A percentile compares a stretch with the other conserved stretches of the same genome.
Conservation (phyloP, 2,113 vertebrate species). For the Notarius quadriscutis region DNA sequence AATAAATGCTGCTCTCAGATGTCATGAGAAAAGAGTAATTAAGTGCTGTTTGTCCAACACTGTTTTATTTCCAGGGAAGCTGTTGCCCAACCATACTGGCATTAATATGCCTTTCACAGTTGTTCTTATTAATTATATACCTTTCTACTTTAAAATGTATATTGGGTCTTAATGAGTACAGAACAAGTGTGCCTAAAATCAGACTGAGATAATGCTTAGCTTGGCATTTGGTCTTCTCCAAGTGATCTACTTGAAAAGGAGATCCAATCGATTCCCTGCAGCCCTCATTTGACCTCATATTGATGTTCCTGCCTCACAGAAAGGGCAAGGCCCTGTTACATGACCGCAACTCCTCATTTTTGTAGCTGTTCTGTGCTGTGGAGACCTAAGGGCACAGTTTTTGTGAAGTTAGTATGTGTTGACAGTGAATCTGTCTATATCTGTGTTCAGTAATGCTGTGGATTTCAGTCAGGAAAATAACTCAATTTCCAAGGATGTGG, state of each 20-base stretch:
- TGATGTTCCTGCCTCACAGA: constrained; percentile 56
- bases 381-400: background rate
- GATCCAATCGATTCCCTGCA: constrained; percentile 63
- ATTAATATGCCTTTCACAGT: background rate
- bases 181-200: background rate
- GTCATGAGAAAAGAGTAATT: background rate
- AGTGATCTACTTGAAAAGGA: constrained; percentile 57
- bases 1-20: background rate
- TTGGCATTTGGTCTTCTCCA: constrained; percentile 43
- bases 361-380: background rate
- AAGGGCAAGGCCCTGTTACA: constrained; percentile 27
- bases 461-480: background rate
- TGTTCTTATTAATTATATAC: background rate
- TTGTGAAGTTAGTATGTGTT: constrained; percentile 8
- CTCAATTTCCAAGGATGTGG: background rate
- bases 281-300: constrained; percentile 61
- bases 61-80: background rate
- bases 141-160: background rate
- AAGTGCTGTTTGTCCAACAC: background rate
- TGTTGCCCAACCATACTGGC: background rate
- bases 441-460: constrained; percentile 6
- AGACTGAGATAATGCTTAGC: background rate
- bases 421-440: constrained; percentile 24
- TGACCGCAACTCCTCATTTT: constrained; percentile 29
- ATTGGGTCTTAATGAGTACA: background rate